Evolutionary conservation across 2,888 invertebrate species (phyloP).

Genomic region (Mycalesis mineus): DNA sequence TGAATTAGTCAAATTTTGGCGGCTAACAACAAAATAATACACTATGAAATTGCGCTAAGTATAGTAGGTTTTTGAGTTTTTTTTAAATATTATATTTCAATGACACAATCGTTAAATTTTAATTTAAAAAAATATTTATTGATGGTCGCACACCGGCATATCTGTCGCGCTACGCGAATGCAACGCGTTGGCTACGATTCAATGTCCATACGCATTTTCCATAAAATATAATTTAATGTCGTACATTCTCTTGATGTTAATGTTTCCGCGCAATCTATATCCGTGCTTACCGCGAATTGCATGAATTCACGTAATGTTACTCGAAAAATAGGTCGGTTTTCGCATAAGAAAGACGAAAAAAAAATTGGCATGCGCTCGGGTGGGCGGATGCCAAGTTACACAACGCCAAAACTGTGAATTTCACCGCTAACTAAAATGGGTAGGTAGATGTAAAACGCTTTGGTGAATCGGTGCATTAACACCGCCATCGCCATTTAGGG

Average conservation of each 20-base stretch:
- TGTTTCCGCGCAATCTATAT: slow-evolving; percentile 44
- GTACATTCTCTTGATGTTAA: slow-evolving; percentile 50
- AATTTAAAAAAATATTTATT: too few relatives aligned
- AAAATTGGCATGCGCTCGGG: slow-evolving; percentile 34
- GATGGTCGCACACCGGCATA: slow-evolving; percentile 53
- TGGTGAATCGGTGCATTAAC: slow-evolving; percentile 54
- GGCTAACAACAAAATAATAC: too few relatives aligned
- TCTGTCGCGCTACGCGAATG: slow-evolving; percentile 63
- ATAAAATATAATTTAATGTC: slow-evolving; percentile 69
- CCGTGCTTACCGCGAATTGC: slow-evolving; percentile 43
- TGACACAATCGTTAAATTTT: too few relatives aligned
- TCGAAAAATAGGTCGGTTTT: slow-evolving; percentile 41
- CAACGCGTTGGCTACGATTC: slow-evolving; percentile 66
- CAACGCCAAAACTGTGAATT: slow-evolving; percentile 41
- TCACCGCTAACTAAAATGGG: slow-evolving; percentile 38
- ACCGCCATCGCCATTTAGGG: slow-evolving; percentile 63
- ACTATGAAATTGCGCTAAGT: too few relatives aligned
- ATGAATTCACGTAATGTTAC: slow-evolving; percentile 41
- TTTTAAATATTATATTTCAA: too few relatives aligned
- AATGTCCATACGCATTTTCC: slow-evolving; percentile 56
- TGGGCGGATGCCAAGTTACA: slow-evolving; percentile 35
- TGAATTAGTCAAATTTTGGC: too few relatives aligned
- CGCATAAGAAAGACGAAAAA: slow-evolving; percentile 10
- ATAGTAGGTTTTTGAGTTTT: too few relatives aligned
- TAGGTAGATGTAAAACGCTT: slow-evolving; percentile 41